Percentiles rank a stretch among this genome's conserved stretches.
Evolutionary conservation across 2,888 invertebrate genomes (phyloP).

Genomic region (Drosophila parthenogenetica): DNA sequence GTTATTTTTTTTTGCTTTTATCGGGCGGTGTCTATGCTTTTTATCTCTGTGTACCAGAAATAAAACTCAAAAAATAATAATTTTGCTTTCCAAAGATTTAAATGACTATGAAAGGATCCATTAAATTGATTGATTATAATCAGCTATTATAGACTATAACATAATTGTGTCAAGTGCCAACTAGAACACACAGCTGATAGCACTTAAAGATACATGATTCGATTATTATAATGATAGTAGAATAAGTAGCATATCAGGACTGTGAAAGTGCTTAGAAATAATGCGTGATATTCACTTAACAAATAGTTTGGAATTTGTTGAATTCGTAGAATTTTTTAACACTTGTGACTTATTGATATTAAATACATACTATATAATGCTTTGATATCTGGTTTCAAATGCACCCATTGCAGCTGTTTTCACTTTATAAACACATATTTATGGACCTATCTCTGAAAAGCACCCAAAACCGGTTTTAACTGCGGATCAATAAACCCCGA

Average conservation of each 20-base stretch:
- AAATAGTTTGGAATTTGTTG: neutral
- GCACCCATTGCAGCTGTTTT: conserved; percentile 8
- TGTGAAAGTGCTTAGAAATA: too few relatives aligned
- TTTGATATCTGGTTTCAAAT: conserved; percentile 8
- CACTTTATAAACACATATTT: conserved; percentile 49
- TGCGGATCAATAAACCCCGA: conserved; percentile 56
- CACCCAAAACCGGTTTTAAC: neutral
- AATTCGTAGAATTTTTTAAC: conserved; percentile 35
- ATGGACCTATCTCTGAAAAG: conserved; percentile 37
- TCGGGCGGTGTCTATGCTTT: conserved; percentile 8
- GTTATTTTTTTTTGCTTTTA: conserved; percentile 20
- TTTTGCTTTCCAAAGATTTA: conserved; percentile 1
- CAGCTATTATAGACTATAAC: neutral
- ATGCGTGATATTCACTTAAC: neutral
- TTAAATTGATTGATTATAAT: neutral
- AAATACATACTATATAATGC: conserved; percentile 13
- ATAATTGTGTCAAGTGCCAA: neutral
- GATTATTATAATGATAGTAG: too few relatives aligned
- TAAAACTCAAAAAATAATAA: conserved; percentile 1
- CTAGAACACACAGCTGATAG: neutral
- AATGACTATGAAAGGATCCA: neutral
- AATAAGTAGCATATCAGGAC: neutral
- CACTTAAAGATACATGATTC: neutral
- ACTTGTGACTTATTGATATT: conserved; percentile 43
- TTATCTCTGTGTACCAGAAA: conserved; percentile 50